Evolutionary conservation across 2,888 invertebrate genomes (phyloP), one percentile per base, ranked within the genome.

Genomic region (Coremacera marginata): DNA sequence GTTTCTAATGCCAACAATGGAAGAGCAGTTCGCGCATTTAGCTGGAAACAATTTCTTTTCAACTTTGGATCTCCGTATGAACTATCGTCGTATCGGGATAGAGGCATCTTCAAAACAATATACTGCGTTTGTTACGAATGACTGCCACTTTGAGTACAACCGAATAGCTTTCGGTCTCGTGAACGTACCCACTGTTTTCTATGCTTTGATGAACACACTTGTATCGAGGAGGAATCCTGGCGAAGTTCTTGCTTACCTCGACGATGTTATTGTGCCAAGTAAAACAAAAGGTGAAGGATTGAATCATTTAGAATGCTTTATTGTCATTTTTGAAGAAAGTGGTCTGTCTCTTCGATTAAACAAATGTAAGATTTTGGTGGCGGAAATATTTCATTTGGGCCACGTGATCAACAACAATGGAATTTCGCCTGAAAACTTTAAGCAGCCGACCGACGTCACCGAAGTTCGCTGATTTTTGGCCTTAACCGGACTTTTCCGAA

Each of bases 81-180:
- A 79, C 3, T 82, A 80, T 68, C 78, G 81, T 31, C 81, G 81
- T 75, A 81, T 81, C 5, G 77, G 77, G 67, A 70, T 82, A 0
- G 74, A 75, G 0, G 77, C 81, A 27, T 1, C 31, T 9, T 77
- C 78, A 16, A 81, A 79, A 44, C 49, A 80, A 67, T 79, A 75
- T n/a, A 83, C 81, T 5, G 80, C 80, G 9, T 82, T 82, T 44
- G 63, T 80, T 2, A 82, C 79, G 0, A 78, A 62, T 14, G 77
- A 81, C 14, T 80, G 80, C 0, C 75, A 80, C 49, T 82, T 74
- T 62, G 78, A 80, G 31, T 80, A 77, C n/a, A 82, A 81, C 11
- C 70, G 79, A 57, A 82, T 81, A 76, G 81, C 80, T 78, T 7
- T 82, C 57, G 80, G 80, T 5, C 62, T 80, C 25, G 72, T 80